Evolutionary conservation across 2,888 invertebrate species (phyloP), one percentile per base, ranked within the genome.

Genomic region (Pseudococcus longispinus): DNA sequence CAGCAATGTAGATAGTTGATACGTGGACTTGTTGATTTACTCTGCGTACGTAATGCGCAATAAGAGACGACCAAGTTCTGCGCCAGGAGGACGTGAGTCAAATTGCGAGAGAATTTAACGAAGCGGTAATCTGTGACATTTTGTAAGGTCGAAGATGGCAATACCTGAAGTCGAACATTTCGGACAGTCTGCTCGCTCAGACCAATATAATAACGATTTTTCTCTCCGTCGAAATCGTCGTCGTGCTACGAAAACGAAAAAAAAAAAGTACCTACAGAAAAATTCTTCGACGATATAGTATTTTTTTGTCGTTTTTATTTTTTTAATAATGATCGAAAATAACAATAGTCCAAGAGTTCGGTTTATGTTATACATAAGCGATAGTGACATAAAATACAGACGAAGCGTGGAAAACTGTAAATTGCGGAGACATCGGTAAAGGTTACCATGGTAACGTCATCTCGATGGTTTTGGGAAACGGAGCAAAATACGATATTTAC

Each of bases 381-480:
- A 84, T 84, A 26, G 84, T 60, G 51, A 55, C 84, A 84, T 84
- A 55, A 84, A 84, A 84, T 84, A 37, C 84, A 84, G 84, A 29
- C 60, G 60, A 60, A 37, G 55, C 51, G 55, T 60, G 51, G 23
- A 55, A 46, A 55, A 60, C 20, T 60, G 23, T 84, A 84, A 84
- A 84, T 84, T 84, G 55, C 37, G 55, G 55, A 84, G 84, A 84
- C 55, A 84, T 60, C 84, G 55, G 84, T 51, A 84, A 55, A 55
- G 84, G 84, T 84, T 84, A 20, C 84, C 20, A 84, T 84, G 84
- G 84, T 32, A 84, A 84, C 84, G 32, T 55, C 84, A 60, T 84
- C 84, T 60, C 26, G 60, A 84, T 60, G 84, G 84, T 51, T 51
- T 55, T 60, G 20, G 15, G 60, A 84, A 84, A 83, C 29, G 55